Conservation (phyloP, 1,140 invertebrate species). For the Pentalonia nigronervosa region DNA sequence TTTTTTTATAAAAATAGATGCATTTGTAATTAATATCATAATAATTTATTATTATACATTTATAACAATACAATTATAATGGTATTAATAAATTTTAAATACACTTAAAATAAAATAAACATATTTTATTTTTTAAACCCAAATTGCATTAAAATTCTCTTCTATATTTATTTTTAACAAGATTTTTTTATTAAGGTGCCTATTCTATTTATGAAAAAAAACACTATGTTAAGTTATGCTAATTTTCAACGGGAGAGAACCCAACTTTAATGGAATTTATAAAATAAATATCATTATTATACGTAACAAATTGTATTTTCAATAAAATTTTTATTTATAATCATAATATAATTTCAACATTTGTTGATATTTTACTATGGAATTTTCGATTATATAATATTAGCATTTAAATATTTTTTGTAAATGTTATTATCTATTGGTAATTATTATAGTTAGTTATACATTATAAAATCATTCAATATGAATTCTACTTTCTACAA, state of each 20-base stretch:
- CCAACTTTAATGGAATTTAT: background rate
- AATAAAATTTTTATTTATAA: background rate
- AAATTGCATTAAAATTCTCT: background rate
- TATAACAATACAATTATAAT: background rate
- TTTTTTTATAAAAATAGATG: background rate
- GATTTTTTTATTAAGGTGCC: background rate
- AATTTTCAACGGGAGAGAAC: background rate
- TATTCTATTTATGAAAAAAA: background rate
- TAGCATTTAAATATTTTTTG: background rate
- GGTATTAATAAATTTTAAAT: background rate
- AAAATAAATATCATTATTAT: background rate
- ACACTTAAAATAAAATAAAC: background rate
- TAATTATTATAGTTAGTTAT: background rate
- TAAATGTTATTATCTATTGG: background rate
- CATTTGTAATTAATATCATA: background rate
- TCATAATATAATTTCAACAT: background rate
- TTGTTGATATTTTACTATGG: background rate
- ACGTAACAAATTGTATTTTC: background rate
- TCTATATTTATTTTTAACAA: background rate
- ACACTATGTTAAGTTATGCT: background rate
- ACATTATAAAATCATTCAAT: too few species aligned
- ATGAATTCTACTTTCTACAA: background rate
- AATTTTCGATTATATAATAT: background rate
- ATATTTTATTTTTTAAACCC: background rate
- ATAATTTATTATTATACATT: too few species aligned